These are phyloP conservation scores for Eumaeus atala DNA, from an alignment of 1,140 invertebrate species.

Conservation along the genomic window DNA sequence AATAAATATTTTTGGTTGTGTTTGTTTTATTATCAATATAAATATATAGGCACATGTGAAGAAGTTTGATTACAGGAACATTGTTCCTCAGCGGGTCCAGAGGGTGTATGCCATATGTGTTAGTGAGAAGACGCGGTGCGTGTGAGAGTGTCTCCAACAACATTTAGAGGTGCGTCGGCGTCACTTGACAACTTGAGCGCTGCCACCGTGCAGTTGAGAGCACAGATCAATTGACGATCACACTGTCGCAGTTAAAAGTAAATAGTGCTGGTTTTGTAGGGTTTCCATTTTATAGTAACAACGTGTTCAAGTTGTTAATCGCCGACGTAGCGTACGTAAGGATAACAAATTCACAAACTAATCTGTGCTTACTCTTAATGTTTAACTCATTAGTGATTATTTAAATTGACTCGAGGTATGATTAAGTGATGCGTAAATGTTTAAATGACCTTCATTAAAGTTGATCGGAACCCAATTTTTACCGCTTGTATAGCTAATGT, in stretches of 20 bases:
- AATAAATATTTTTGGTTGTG: no score
- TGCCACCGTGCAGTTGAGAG: slow-evolving; percentile 4
- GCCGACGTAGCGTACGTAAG: slow-evolving; percentile 38
- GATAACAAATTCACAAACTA: slow-evolving; percentile 71
- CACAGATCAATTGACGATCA: slow-evolving; percentile 1
- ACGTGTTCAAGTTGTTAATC: slow-evolving; percentile 10
- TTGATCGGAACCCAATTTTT: slow-evolving; percentile 59
- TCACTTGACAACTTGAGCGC: slow-evolving; percentile 14
- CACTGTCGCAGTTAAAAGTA: slow-evolving; percentile 8
- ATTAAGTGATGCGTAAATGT: slow-evolving; percentile 49
- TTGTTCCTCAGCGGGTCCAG: slow-evolving; percentile 4
- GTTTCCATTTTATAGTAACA: slow-evolving; percentile 22
- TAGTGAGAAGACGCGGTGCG: slow-evolving; percentile 56
- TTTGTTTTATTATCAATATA: slow-evolving; percentile 2
- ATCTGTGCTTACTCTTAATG: slow-evolving; percentile 63
- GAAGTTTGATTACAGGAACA: not conserved
- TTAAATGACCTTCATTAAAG: slow-evolving; percentile 54
- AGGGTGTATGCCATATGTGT: slow-evolving; percentile 61
- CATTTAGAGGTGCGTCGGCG: slow-evolving; percentile 4
- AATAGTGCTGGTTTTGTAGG: slow-evolving; percentile 12
- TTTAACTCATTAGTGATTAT: slow-evolving; percentile 67
- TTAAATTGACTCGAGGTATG: slow-evolving; percentile 58
- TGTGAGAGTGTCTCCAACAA: slow-evolving; percentile 36
- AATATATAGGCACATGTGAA: slow-evolving; percentile 14
- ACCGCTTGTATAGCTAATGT: slow-evolving; percentile 71